phyloP scores from a whole-genome alignment of 2,113 vertebrate species.

The Carollia perspicillata region DNA sequence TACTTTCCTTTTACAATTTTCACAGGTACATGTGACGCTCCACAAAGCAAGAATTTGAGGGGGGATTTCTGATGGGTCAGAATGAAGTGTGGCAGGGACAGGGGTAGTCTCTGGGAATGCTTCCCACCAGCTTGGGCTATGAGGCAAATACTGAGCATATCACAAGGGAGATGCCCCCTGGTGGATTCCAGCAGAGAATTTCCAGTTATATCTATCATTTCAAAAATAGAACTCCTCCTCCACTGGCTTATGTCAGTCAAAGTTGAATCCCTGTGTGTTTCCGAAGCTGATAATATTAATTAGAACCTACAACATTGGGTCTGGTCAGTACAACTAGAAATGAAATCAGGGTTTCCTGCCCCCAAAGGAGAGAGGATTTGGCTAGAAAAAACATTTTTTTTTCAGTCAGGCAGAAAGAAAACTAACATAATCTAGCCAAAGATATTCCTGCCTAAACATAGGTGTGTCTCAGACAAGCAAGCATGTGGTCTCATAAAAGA shows the following conservation, averaged over 20 bases:
- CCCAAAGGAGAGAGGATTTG: not conserved
- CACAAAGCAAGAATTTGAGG: too few relatives aligned
- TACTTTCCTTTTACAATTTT: not conserved
- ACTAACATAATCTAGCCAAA: constrained; percentile 21
- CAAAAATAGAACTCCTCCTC: not conserved
- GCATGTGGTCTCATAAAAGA: not conserved
- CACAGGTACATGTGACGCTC: not conserved
- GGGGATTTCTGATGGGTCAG: not conserved
- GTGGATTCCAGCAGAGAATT: constrained; percentile 41
- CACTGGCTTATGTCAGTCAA: not conserved
- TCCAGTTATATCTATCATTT: not conserved
- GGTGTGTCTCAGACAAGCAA: not conserved
- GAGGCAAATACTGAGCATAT: not conserved
- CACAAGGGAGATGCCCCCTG: constrained; percentile 37
- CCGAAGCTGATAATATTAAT: not conserved
- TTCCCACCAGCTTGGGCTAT: not conserved
- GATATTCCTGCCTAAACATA: not conserved
- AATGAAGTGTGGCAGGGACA: not conserved
- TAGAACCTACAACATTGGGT: not conserved
- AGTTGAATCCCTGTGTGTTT: not conserved
- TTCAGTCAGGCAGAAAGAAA: constrained; percentile 38
- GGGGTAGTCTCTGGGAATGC: not conserved
- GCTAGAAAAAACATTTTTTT: not conserved
- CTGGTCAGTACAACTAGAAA: not conserved
- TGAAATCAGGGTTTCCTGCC: not conserved